A percentile compares a stretch with the other conserved stretches of the same genome.
These are phyloP conservation scores for Columbina picui DNA, from an alignment of 2,113 vertebrate species.

Conservation along the genomic window DNA sequence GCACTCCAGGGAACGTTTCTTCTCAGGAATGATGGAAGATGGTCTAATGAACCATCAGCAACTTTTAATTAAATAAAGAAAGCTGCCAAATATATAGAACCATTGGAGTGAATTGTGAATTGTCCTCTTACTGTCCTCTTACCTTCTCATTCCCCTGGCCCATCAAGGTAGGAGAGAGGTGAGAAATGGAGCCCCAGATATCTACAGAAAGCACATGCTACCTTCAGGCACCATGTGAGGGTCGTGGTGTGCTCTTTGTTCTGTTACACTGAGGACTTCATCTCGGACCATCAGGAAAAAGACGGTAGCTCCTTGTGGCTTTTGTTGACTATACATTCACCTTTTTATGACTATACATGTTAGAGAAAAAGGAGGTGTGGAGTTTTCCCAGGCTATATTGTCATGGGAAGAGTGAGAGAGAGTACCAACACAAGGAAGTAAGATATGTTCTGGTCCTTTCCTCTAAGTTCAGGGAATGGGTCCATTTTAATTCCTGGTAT, in stretches of 20 bases:
- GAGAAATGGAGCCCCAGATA: not conserved
- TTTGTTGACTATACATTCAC: not conserved
- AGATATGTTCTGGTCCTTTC: not conserved
- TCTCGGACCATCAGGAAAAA: not conserved
- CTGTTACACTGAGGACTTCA: fast-evolving
- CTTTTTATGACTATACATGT: not conserved
- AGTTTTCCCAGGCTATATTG: not conserved
- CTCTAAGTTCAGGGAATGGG: not conserved
- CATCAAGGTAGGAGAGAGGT: no score
- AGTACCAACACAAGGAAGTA: fast-evolving
- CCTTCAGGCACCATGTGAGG: fast-evolving
- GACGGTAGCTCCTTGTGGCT: not conserved
- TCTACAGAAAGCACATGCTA: fast-evolving
- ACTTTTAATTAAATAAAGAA: not conserved
- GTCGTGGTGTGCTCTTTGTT: not conserved
- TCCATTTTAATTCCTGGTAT: not conserved
- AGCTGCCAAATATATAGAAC: not conserved
- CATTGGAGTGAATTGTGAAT: not conserved
- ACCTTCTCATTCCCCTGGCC: not conserved
- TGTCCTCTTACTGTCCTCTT: not conserved
- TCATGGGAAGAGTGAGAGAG: not conserved
- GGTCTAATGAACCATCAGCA: not conserved
- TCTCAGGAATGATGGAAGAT: not conserved
- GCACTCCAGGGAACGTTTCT: not conserved
- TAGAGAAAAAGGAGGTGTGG: not conserved